These are phyloP conservation scores for Mormyrus lacerda DNA, from an alignment of 2,113 vertebrate genomes.

Conservation along the genomic window DNA sequence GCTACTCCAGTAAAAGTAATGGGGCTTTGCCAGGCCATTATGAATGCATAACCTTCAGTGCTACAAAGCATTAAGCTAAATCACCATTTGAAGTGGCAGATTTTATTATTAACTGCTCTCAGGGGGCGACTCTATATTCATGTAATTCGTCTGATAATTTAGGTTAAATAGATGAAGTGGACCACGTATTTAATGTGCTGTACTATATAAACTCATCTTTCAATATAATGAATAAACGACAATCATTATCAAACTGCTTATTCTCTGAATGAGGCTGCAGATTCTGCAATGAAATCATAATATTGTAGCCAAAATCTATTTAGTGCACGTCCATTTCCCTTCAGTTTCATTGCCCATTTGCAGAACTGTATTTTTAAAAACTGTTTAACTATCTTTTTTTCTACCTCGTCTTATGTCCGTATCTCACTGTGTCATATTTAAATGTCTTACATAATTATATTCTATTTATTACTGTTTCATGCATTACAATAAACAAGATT, in stretches of 20 bases:
- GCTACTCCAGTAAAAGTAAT: neutral
- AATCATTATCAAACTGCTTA: neutral
- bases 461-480: neutral
- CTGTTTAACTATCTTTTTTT: neutral
- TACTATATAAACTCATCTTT: neutral
- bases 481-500: neutral
- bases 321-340: neutral
- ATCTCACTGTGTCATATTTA: neutral
- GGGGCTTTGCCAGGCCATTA: neutral
- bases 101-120: constrained; percentile 1
- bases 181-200: neutral
- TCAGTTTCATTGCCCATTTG: neutral
- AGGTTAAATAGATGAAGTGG: constrained; percentile 9
- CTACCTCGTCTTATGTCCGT: neutral
- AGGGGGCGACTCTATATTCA: neutral
- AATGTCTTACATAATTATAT: neutral
- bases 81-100: neutral
- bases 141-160: neutral
- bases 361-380: neutral
- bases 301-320: neutral
- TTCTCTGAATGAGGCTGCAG: neutral
- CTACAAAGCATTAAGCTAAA: constrained; percentile 2
- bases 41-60: neutral
- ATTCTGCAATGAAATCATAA: neutral
- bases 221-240: neutral